Evolutionary conservation across 2,113 vertebrate genomes (phyloP).

Genomic region (Cyprinodon tularosa): DNA sequence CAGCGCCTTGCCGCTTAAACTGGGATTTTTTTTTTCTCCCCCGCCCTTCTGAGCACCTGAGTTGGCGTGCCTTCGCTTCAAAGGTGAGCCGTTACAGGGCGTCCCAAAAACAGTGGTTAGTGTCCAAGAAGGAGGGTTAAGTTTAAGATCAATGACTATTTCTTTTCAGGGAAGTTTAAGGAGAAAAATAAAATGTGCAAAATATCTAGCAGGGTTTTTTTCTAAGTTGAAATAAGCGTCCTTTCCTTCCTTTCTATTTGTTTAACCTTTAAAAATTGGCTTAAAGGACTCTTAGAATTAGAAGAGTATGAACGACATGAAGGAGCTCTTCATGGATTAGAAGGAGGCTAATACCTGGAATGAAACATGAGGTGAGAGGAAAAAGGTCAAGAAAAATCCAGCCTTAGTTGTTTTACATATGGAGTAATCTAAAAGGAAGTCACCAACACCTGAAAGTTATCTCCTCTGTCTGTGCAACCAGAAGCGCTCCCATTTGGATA

Average conservation of each 20-base stretch:
- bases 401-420: background rate
- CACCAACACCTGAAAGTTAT: background rate
- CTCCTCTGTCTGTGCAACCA: background rate
- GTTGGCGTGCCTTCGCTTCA: conserved; percentile 47
- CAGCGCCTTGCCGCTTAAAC: conserved; percentile 31
- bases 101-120: conserved; percentile 40
- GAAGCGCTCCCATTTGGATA: conserved; percentile 32
- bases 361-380: background rate
- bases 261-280: background rate
- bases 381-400: background rate
- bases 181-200: background rate
- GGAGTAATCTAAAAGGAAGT: background rate
- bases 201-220: too few relatives aligned
- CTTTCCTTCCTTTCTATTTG: background rate
- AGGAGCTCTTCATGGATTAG: background rate
- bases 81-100: conserved; percentile 19
- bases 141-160: background rate
- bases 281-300: background rate
- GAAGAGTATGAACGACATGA: background rate
- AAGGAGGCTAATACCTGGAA: background rate
- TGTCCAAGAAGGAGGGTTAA: conserved; percentile 12
- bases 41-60: conserved; percentile 27
- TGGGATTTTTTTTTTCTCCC: background rate
- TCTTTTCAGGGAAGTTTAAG: background rate
- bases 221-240: background rate